phyloP scores from a whole-genome alignment of 2,113 vertebrate species.

The Brachirus orientalis region DNA sequence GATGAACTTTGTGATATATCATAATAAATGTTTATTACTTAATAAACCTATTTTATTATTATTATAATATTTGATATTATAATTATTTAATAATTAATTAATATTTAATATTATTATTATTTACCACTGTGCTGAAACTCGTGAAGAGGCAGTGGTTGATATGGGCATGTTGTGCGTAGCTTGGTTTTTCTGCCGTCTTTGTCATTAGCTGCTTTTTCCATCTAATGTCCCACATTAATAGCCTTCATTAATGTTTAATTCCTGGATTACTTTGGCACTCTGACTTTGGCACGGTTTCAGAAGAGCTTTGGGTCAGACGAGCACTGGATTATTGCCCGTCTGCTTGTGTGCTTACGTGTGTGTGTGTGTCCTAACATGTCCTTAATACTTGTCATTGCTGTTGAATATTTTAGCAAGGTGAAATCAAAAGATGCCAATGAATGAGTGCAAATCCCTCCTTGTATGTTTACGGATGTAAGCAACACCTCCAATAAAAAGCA shows the following conservation, averaged over 20 bases:
- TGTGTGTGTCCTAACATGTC: conserved; percentile 42
- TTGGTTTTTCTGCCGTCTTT: conserved; percentile 26
- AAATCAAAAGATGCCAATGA: conserved; percentile 35
- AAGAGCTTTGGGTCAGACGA: conserved; percentile 49
- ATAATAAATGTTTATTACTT: too few species aligned
- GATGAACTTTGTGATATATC: too few species aligned
- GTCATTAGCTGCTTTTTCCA: conserved; percentile 49
- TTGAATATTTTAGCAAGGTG: conserved; percentile 9
- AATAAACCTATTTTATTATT: too few species aligned
- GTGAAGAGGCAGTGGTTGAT: too few species aligned
- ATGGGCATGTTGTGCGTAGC: conserved; percentile 11
- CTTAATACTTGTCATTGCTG: conserved; percentile 28
- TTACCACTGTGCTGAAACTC: too few species aligned
- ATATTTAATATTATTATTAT: too few species aligned
- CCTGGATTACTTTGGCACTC: conserved; percentile 47
- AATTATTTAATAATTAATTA: too few species aligned
- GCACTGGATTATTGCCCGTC: conserved; percentile 44
- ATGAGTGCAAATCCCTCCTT: conserved; percentile 3
- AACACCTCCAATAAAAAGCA: conserved; percentile 13
- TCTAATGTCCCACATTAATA: conserved; percentile 48
- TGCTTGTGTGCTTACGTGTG: not conserved
- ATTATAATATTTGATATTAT: too few species aligned
- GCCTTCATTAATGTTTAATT: conserved; percentile 66
- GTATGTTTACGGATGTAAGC: not conserved
- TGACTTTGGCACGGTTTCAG: conserved; percentile 45